Base-by-base conservation (phyloP, 2,113 vertebrate genomes). In the Cavia porcellus region DNA sequence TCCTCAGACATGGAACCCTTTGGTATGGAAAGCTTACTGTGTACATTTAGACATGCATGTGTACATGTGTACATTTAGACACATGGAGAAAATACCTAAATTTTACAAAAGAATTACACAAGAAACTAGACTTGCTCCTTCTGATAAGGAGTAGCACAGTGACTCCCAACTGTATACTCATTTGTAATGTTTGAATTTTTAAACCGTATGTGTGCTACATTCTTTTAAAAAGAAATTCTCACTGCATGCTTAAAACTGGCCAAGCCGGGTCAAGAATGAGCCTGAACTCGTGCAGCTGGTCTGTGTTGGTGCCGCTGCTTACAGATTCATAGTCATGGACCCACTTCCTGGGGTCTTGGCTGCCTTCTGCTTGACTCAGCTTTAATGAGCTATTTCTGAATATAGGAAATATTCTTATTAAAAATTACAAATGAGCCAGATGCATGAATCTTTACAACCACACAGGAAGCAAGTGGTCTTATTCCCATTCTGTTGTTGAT, bases 331-430 rank as follows among this genome's bases (percentile, higher is more conserved):
- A 83, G 35, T 4, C 10, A 20, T 30, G 6, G n/a, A 64, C 88
- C 19, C 19, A 38, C 66, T 5, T 3, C 42, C 62, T 24, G 4
- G 32, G 55, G 52, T 42, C 55, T 50, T 70, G 25, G 57, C n/a
- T 52, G 64, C 59, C n/a, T 90, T 87, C 92, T 35, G 70, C 70
- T 92, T 68, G 35, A 86, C 79, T 95, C 86, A 80, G 89, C 83
- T 0, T 0, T 57, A 61, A 61, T 57, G 92, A 88, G 70, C 25
- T 1, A 22, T 32, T 79, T 93, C 83, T 70, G 47, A 91, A 57
- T 66, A 42, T 74, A 42, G 38, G 75, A 32, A 52, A 30, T 62
- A 42, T 57, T 50, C 72, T 68, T 83, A 70, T 62, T 66, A 92
- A 83, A 89, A 72, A 38, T 70, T 92, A 61, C 82, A 20, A 52